Percentiles rank a stretch among this genome's conserved stretches.
Evolutionary conservation across 1,140 invertebrate species (phyloP).

Genomic region (Ectropis grisescens): DNA sequence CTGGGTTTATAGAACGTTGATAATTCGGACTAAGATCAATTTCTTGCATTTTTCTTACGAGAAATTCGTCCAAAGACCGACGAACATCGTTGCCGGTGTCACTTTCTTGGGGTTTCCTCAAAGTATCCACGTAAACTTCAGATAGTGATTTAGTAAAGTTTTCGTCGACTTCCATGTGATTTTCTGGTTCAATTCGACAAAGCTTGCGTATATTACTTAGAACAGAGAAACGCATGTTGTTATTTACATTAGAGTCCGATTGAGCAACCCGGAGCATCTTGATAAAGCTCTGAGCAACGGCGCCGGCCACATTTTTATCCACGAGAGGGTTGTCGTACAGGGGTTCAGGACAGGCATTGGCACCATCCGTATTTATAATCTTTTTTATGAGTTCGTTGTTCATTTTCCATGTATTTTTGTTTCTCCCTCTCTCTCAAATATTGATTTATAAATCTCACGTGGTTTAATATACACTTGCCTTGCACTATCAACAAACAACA

Average conservation of each 20-base stretch:
- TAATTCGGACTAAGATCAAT: conserved; percentile 18
- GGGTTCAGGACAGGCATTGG: conserved; percentile 24
- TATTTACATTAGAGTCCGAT: conserved; percentile 22
- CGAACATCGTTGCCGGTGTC: conserved; percentile 5
- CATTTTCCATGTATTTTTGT: no score
- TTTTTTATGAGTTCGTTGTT: conserved; percentile 8
- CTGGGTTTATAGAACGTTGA: conserved; percentile 24
- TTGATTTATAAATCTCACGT: no score
- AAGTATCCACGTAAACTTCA: conserved; percentile 20
- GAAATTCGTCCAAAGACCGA: conserved; percentile 32
- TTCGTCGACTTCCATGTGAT: conserved; percentile 33
- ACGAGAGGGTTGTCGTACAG: conserved; percentile 35
- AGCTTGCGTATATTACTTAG: conserved; percentile 37
- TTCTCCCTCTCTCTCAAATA: no score
- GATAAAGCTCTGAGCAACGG: conserved; percentile 38
- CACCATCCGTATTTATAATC: conserved; percentile 28
- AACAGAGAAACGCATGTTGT: conserved; percentile 25
- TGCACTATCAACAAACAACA: no score
- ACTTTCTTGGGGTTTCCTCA: conserved; percentile 2
- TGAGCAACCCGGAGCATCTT: conserved; percentile 32
- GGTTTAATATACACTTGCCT: no score
- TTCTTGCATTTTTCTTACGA: conserved; percentile 29
- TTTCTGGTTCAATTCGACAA: conserved; percentile 27
- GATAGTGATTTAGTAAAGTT: conserved; percentile 22
- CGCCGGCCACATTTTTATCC: conserved; percentile 35